These are phyloP conservation scores for Pterophyllum scalare DNA, from an alignment of 2,113 vertebrate genomes.

Conservation along the genomic window DNA sequence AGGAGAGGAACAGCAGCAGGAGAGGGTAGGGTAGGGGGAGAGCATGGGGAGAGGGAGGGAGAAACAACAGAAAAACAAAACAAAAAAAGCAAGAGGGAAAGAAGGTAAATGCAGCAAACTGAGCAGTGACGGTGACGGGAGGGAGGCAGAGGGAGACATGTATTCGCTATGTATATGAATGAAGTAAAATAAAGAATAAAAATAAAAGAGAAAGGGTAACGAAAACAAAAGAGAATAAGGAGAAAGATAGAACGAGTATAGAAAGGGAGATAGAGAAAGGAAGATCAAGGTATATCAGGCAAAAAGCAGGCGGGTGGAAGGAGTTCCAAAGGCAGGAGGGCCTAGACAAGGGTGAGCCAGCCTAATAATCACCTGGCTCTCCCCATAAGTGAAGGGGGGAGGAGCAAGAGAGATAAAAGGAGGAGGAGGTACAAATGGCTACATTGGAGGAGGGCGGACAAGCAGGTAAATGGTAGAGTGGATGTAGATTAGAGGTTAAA, in stretches of 20 bases:
- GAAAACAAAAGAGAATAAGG: conserved; percentile 3
- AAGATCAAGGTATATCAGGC: conserved; percentile 83
- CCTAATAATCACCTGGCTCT: conserved; percentile 79
- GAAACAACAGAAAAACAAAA: conserved; percentile 75
- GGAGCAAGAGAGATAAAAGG: conserved; percentile 14
- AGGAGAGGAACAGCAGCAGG: conserved; percentile 80
- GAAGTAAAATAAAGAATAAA: conserved; percentile 40
- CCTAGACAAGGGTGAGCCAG: conserved; percentile 83
- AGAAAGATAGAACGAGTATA: neutral
- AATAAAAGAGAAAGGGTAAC: conserved; percentile 25
- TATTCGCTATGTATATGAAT: neutral
- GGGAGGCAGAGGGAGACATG: conserved; percentile 33
- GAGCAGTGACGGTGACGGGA: conserved; percentile 51
- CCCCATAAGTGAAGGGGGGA: conserved; percentile 14
- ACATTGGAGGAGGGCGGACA: conserved; percentile 27
- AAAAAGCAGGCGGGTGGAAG: conserved; percentile 78
- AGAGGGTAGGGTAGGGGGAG: conserved; percentile 68
- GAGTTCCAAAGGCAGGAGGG: conserved; percentile 73
- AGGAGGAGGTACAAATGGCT: conserved; percentile 17
- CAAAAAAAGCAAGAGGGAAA: conserved; percentile 37
- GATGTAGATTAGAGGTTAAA: conserved; percentile 24
- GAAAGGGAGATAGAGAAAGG: conserved; percentile 28
- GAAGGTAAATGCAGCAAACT: conserved; percentile 52
- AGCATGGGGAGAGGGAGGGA: conserved; percentile 38
- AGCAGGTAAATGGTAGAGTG: conserved; percentile 11